Percentiles rank a stretch among this genome's conserved stretches.
Conservation (phyloP, 2,113 vertebrate genomes). For the Puntigrus tetrazona region DNA sequence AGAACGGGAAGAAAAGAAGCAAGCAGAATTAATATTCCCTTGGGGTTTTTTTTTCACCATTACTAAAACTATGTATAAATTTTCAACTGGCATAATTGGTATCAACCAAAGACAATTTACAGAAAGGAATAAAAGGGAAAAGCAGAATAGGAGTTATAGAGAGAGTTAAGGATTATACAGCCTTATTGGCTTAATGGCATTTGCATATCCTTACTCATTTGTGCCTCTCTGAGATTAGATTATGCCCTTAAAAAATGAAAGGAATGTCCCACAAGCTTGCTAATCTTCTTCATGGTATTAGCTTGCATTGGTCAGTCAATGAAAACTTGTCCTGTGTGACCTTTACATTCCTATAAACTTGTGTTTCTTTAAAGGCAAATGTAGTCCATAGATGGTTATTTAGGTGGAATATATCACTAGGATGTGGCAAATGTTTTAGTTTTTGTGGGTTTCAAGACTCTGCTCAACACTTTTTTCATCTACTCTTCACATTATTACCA, state of each 20-base stretch:
- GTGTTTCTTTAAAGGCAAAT: not conserved
- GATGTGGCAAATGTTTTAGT: not conserved
- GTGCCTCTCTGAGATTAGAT: constrained; percentile 35
- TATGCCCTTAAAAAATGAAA: constrained; percentile 4
- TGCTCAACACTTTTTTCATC: not conserved
- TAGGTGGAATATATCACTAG: not conserved
- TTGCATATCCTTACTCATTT: constrained; percentile 30
- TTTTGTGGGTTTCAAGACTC: not conserved
- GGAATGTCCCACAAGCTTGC: not conserved
- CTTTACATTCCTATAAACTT: not conserved
- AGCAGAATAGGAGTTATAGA: not conserved
- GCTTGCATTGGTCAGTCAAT: not conserved
- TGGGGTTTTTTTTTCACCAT: not conserved
- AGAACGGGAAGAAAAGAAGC: no score
- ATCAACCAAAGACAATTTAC: not conserved
- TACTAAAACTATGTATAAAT: not conserved
- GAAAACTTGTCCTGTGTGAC: constrained; percentile 1
- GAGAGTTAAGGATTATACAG: constrained; percentile 1
- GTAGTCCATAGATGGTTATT: not conserved
- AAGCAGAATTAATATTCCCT: not conserved
- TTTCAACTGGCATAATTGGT: not conserved
- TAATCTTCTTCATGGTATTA: not conserved
- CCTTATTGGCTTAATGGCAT: not conserved
- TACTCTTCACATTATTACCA: not conserved
- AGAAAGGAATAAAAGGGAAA: not conserved